These are phyloP conservation scores for Entelurus aequoreus DNA, from an alignment of 2,113 vertebrate species.

Conservation along the genomic window DNA sequence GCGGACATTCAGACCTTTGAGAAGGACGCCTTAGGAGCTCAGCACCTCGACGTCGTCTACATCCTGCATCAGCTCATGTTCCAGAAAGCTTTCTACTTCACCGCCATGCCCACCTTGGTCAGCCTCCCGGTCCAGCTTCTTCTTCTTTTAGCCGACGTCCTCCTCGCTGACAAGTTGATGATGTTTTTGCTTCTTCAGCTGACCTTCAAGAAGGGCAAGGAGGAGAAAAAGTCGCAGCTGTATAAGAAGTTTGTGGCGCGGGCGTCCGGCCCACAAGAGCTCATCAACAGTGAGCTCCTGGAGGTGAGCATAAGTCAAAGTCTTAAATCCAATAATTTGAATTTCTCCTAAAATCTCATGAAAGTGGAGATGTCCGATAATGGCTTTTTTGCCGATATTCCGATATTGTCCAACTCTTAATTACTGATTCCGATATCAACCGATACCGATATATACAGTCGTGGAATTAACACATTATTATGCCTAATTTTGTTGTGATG, in stretches of 20 bases:
- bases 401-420: too few relatives aligned
- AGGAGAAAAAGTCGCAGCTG: not conserved
- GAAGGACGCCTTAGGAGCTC: constrained; percentile 77
- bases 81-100: constrained; percentile 84
- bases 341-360: too few relatives aligned
- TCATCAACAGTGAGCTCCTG: constrained; percentile 54
- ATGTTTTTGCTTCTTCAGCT: not conserved
- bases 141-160: not conserved
- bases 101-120: constrained; percentile 84
- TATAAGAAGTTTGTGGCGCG: constrained; percentile 56
- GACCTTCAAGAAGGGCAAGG: constrained; percentile 42
- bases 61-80: constrained; percentile 74
- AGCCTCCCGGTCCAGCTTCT: constrained; percentile 18
- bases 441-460: too few relatives aligned
- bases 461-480: too few relatives aligned
- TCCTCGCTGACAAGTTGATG: too few relatives aligned
- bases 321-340: too few relatives aligned
- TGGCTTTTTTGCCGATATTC: too few relatives aligned
- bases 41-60: constrained; percentile 82
- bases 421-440: too few relatives aligned
- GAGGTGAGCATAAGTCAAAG: constrained; percentile 52
- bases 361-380: too few relatives aligned
- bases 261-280: constrained; percentile 59
- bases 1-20: constrained; percentile 78
- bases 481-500: too few relatives aligned